These are phyloP conservation scores for Melanotaenia duboulayi DNA, from an alignment of 2,113 vertebrate species.

Conservation along the genomic window DNA sequence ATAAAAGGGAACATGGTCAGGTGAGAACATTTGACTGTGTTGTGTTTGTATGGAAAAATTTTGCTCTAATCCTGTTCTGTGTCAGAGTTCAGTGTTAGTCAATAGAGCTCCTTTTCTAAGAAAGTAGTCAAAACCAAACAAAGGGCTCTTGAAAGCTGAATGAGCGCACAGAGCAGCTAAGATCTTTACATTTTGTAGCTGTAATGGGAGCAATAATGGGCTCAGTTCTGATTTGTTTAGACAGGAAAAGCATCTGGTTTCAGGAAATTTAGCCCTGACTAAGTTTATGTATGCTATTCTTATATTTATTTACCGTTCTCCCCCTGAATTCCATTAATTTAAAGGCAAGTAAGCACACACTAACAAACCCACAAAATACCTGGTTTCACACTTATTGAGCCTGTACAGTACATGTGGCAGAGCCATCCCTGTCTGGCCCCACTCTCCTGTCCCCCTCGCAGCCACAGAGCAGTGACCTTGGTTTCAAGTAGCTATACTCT, in stretches of 20 bases:
- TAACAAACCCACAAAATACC: constrained; percentile 4
- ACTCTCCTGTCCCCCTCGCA: constrained; percentile 57
- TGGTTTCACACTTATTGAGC: constrained; percentile 16
- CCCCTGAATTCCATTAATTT: constrained; percentile 46
- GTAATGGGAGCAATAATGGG: constrained; percentile 67
- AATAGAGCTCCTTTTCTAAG: constrained; percentile 15
- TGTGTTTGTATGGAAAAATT: too few species aligned
- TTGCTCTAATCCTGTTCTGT: not conserved
- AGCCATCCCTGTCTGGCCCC: constrained; percentile 57
- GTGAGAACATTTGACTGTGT: too few species aligned
- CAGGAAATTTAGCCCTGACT: constrained; percentile 63
- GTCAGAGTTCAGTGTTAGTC: constrained; percentile 21
- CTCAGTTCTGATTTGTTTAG: constrained; percentile 66
- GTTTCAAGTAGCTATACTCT: constrained; percentile 82
- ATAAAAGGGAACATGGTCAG: too few species aligned
- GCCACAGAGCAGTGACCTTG: constrained; percentile 79
- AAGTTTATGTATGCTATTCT: constrained; percentile 33
- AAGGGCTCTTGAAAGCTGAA: constrained; percentile 40
- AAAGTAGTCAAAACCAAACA: constrained; percentile 19
- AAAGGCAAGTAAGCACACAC: not conserved
- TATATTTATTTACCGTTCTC: constrained; percentile 35
- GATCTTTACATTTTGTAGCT: constrained; percentile 55
- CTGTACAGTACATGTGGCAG: constrained; percentile 38
- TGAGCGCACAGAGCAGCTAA: constrained; percentile 30
- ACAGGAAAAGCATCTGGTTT: constrained; percentile 70